Base-by-base conservation (phyloP, 2,113 vertebrate genomes). In the Elephantulus edwardii region DNA sequence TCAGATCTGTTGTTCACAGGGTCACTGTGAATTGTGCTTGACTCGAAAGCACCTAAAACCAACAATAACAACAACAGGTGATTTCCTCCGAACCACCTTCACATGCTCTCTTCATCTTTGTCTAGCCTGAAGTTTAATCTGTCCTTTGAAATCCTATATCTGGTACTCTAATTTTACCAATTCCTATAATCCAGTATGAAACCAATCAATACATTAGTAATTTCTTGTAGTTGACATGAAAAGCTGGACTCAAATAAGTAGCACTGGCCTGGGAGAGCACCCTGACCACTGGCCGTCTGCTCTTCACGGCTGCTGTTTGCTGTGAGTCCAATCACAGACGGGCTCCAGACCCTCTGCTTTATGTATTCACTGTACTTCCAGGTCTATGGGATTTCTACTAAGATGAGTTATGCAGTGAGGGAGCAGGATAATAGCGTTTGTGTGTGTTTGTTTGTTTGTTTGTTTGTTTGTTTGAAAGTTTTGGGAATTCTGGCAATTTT, bases 231-330 rank as follows among this genome's bases (percentile, higher is more conserved):
- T n/a, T n/a, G n/a, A n/a, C n/a, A n/a, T n/a, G n/a, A n/a, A n/a
- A n/a, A n/a, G n/a, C n/a, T n/a, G n/a, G n/a, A n/a, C n/a, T n/a
- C 35, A 26, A 13, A 11, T 58, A 13, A 16, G 16, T 19, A 66
- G 64, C n/a, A 66, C 64, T 28, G 35, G 64, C 35, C 38, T 4
- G 9, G 10, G 6, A 30, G 38, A 0, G 74, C 9, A 30, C 12
- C 35, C 75, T 6, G 10, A 8, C 13, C 3, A 0, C 50, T 6
- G 46, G 30, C 72, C 30, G 10, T 33, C 58, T 28, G 0, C 0
- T 2, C 0, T 11, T 30, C 5, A 3, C 26, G 33, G 13, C 24
- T 46, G 0, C 9, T 2, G 7, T 6, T 50, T 4, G 3, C 30
- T 66, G 42, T 60, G 11, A n/a, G 62, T 83, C 72, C 24, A 1